Conservation (phyloP, 2,113 vertebrate genomes). For the Petroica traversi region DNA sequence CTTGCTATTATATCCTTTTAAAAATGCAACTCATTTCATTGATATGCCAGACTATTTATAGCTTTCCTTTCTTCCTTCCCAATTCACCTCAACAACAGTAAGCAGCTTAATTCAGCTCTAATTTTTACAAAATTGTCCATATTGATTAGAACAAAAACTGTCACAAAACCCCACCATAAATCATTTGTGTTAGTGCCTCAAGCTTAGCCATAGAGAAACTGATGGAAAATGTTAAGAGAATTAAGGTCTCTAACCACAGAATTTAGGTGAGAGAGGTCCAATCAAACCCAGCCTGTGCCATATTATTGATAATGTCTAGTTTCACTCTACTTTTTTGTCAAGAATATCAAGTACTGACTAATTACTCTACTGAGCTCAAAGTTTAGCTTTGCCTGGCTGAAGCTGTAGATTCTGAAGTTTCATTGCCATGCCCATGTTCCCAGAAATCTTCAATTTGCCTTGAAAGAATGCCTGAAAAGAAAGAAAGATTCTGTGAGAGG, state of each 20-base stretch:
- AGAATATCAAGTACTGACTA: constrained; percentile 19
- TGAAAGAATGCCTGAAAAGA: constrained; percentile 87
- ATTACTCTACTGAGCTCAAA: constrained; percentile 75
- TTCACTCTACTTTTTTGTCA: constrained; percentile 49
- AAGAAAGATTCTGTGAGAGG: not conserved
- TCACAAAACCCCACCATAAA: not conserved
- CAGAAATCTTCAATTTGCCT: constrained; percentile 91
- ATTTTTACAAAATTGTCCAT: not conserved
- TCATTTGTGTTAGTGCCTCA: constrained; percentile 42
- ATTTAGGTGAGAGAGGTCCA: constrained; percentile 32
- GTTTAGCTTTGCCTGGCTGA: constrained; percentile 85
- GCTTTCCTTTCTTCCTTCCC: not conserved
- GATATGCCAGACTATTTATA: not conserved
- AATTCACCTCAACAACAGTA: not conserved
- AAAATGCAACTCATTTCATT: constrained; percentile 2
- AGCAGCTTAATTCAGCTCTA: not conserved
- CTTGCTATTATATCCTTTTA: not conserved
- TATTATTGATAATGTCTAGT: constrained; percentile 18
- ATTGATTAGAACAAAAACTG: constrained; percentile 30
- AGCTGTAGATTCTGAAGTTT: constrained; percentile 92
- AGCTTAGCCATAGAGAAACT: constrained; percentile 30
- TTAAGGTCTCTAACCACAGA: constrained; percentile 33
- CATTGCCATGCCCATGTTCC: constrained; percentile 94
- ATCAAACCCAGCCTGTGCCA: not conserved
- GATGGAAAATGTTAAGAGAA: constrained; percentile 29